Evolutionary conservation across 2,888 invertebrate genomes (phyloP).

Genomic region (Bimastos eiseni): DNA sequence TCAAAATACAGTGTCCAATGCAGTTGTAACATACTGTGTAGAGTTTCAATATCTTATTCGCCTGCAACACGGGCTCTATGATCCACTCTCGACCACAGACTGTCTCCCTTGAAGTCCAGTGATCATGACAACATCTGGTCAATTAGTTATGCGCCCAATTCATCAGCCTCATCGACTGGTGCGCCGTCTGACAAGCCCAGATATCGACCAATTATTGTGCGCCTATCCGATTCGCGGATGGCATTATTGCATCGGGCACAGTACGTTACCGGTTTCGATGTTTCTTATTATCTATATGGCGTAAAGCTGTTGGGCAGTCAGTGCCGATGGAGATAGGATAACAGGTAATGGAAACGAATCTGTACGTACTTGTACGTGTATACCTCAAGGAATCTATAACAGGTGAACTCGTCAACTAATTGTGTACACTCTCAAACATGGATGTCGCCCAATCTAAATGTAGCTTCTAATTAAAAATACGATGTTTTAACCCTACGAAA

Average conservation of each 20-base stretch:
- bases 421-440: no score
- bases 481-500: no score
- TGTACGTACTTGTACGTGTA: no score
- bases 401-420: no score
- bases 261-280: neutral
- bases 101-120: neutral
- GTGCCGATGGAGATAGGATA: neutral
- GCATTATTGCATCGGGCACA: neutral
- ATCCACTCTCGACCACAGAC: neutral
- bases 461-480: no score
- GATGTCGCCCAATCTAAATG: no score
- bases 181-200: neutral
- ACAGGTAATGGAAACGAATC: neutral
- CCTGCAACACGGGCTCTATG: no score
- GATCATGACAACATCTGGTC: neutral
- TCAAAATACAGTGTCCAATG: no score
- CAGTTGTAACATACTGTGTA: no score
- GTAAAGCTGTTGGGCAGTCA: neutral
- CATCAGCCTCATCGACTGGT: neutral
- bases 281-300: neutral
- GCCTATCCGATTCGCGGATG: neutral
- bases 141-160: neutral
- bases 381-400: no score
- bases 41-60: no score
- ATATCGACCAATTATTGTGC: slow-evolving; percentile 6